These are phyloP conservation scores for Drosophila picticornis DNA, from an alignment of 2,888 invertebrate species.

Conservation along the genomic window DNA sequence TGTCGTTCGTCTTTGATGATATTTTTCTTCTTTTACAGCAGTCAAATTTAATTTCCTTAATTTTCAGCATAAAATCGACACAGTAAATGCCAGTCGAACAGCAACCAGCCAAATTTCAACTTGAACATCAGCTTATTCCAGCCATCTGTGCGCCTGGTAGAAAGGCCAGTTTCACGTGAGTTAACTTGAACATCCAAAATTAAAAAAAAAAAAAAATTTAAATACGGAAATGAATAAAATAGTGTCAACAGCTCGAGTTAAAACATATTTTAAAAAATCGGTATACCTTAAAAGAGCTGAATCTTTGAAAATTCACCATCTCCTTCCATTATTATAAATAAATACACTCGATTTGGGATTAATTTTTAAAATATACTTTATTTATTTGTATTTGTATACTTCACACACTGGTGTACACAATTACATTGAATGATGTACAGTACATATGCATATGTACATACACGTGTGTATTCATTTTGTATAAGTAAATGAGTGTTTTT, in stretches of 20 bases:
- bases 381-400: constrained; percentile 53
- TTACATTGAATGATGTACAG: constrained; percentile 50
- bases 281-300: neutral
- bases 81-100: neutral
- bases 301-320: neutral
- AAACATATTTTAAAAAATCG: neutral
- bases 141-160: constrained; percentile 1
- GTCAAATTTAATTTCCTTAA: neutral
- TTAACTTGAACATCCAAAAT: neutral
- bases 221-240: neutral
- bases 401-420: constrained; percentile 63
- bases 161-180: too few species aligned
- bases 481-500: constrained; percentile 64
- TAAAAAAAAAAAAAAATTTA: neutral
- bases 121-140: neutral
- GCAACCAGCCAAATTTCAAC: neutral
- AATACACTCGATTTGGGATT: neutral
- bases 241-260: too few species aligned
- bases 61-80: neutral
- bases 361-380: constrained; percentile 77
- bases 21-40: neutral
- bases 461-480: constrained; percentile 42
- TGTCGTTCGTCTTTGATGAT: neutral
- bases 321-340: neutral
- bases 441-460: constrained; percentile 1